Base-by-base conservation (phyloP, 53 echinoderm and acorn worm genomes). In the Temnopleurus reevesii region DNA sequence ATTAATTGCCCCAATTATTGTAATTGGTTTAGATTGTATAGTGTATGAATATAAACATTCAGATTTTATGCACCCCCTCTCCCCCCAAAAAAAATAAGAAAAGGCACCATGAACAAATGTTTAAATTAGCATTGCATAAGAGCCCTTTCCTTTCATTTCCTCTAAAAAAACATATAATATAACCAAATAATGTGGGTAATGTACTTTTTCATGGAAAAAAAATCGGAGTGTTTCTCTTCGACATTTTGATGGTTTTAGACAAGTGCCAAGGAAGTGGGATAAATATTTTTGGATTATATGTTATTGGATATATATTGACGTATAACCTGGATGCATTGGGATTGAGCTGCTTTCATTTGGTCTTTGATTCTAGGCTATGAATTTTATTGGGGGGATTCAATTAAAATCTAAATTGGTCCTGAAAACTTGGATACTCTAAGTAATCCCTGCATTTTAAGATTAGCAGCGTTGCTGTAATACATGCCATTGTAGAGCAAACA, bases 251-350 rank as follows among this genome's bases (percentile, higher is more conserved):
- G 41, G 41, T 71, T 41, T 9, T n/a, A 71, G 41, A 41, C 71
- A 71, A 71, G 41, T 71, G 71, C n/a, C 8, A 23, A n/a, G 19
- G 71, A 71, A 38, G 71, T 71, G 10, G 71, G 41, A 10, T 79
- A 46, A 46, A 79, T 79, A 79, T 79, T 79, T 28, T 47, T 29
- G 79, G 46, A 79, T 46, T 79, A 79, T 49, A 49, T 35, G 79
- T 79, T 41, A 79, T 79, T 49, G 23, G 79, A 79, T 79, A 79
- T 79, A 49, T 79, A 46, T 47, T 79, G 79, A 79, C 17, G 18
- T 47, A 79, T 79, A 34, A 21, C 41, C 43, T 71, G 2, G 23
- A n/a, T 43, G 1, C 41, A 71, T 71, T 71, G 71, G 43, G 41
- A 38, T 7, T n/a, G 71, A 71, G 35, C 41, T 38, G 71, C 38